Conservation (phyloP, 2,888 invertebrate species). For the Heteromyza rotundicornis region DNA sequence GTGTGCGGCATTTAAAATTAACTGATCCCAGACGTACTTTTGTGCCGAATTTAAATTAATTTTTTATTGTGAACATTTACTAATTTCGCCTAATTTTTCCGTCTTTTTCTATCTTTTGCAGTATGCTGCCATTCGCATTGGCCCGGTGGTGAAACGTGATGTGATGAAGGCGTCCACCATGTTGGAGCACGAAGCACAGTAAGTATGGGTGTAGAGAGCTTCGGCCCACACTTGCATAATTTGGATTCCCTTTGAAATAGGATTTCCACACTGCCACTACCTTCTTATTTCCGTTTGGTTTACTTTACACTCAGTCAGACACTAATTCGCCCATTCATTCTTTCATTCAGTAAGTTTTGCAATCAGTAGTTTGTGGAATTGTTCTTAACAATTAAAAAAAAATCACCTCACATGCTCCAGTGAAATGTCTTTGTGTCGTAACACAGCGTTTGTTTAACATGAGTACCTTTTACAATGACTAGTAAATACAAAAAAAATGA, state of each 20-base stretch:
- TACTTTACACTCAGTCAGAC: not conserved
- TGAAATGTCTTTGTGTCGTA: not conserved
- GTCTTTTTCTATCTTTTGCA: constrained; percentile 65
- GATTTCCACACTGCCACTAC: no score
- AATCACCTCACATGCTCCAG: not conserved
- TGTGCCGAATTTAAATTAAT: not conserved
- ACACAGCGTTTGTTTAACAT: not conserved
- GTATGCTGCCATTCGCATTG: constrained; percentile 98
- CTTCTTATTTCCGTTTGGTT: not conserved
- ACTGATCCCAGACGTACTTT: no score
- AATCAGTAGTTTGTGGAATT: no score
- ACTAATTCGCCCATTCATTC: no score
- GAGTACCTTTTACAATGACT: not conserved
- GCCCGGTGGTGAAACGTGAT: constrained; percentile 98
- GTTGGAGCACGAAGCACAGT: constrained; percentile 97
- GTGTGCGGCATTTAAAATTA: no score
- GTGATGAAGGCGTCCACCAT: constrained; percentile 99
- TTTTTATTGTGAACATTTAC: constrained; percentile 1
- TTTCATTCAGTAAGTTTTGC: no score
- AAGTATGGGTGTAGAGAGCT: no score
- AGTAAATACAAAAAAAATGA: no score
- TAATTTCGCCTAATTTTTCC: constrained; percentile 2
- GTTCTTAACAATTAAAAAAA: not conserved
- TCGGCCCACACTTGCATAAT: not conserved
- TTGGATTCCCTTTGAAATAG: not conserved